Evolutionary conservation across 2,888 invertebrate genomes (phyloP), one percentile per base, ranked within the genome.

Genomic region (Noctua comes): DNA sequence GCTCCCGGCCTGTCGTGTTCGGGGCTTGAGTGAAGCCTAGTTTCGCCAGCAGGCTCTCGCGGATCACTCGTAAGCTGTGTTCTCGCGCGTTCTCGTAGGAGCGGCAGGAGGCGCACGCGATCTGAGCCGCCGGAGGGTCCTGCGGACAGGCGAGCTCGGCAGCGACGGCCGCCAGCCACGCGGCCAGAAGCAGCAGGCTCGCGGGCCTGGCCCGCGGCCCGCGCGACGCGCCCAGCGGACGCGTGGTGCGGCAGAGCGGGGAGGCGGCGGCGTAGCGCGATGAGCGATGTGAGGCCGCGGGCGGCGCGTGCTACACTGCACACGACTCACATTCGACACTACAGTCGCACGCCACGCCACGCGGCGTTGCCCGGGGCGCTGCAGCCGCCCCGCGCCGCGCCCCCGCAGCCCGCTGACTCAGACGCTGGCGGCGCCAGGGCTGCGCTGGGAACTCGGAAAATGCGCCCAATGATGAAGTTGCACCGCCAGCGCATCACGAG

Each of bases 11-110:
- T 31, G 97, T 97, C 80, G 97, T 97, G 91, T 98, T 98, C 64
- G 98, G 98, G 68, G 97, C 97, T 88, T 97, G 97, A 80, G 97
- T 95, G 91, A 98, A 95, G 84, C 97, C 97, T 81, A 98, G 95
- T 89, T 98, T 97, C 86, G 97, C 97, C 79, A 98, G 94, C 82
- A 98, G 97, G 92, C 97, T 97, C 92, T 97, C 97, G 91, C 98
- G 97, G 88, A 98, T 98, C 77, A 97, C 97, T 90, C 97, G 97
- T 82, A 98, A 95, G 91, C 97, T 97, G 89, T 97, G 97, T 89
- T 97, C 97, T 87, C 97, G 97, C 74, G 97, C 96, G 93, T 97
- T 97, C 88, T 97, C 97, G 88, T 97, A 92, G 62, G 97, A 94
- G 82, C 97, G 97, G 91, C 97, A 97, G 85, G 97, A 95, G 89